Base-by-base conservation (phyloP, 1,140 invertebrate genomes). In the Apis florea region DNA sequence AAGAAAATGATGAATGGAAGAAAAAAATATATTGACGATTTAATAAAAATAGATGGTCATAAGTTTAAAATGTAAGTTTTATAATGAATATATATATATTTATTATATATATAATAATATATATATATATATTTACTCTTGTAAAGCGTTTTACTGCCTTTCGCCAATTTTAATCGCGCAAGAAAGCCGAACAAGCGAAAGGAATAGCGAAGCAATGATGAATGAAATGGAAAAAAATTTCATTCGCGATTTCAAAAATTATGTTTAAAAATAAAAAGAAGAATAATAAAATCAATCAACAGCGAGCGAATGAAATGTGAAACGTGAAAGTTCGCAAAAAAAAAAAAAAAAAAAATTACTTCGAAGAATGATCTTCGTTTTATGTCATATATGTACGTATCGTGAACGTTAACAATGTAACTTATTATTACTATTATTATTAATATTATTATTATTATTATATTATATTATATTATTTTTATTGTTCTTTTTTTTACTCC, bases 21-120 rank as follows among this genome's bases (percentile, higher is more conserved):
- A 89, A 92, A 90, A 91, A 91, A 91, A 92, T 92, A 92, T 92
- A 92, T 91, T 89, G 82, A 92, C 77, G 70, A 92, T 89, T 88
- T 80, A 79, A 90, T 70, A 73, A 84, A 40, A 51, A 84, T 84
- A 90, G 83, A 90, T 75, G 73, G 73, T 84, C 76, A 71, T 89
- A 88, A 89, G 85, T 87, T 51, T 88, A 88, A 88, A 83, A 73
- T 85, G 64, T 89, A 89, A 89, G 88, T 91, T 91, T 92, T 92
- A 87, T 90, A 87, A 90, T 89, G 80, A 85, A 84, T 79, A 83
- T 84, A 79, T 71, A 82, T 47, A 70, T 63, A 67, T 74, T 72
- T 70, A 51, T 69, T 79, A 58, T 70, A 80, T 49, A 49, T 49
- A 49, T 31, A 31, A 31, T 31, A 31, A 31, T 40, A 40, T 77